Evolutionary conservation across 2,888 invertebrate genomes (phyloP).

Genomic region (Flexamia atlantica): DNA sequence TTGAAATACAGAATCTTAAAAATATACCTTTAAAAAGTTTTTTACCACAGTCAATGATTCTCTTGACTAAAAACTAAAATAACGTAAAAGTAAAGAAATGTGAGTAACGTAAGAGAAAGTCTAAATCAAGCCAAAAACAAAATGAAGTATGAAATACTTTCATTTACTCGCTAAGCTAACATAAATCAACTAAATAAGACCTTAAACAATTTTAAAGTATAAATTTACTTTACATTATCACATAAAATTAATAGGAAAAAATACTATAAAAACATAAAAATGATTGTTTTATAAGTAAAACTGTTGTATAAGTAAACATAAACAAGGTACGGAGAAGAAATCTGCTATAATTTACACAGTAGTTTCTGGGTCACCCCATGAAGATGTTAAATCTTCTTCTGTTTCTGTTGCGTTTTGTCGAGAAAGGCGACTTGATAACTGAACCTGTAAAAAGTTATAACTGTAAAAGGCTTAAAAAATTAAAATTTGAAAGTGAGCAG

Average conservation of each 20-base stretch:
- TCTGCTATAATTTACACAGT: constrained; percentile 50
- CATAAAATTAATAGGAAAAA: neutral
- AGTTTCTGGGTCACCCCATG: constrained; percentile 63
- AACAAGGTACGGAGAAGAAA: neutral
- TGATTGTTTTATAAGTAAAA: constrained; percentile 1
- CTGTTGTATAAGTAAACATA: neutral
- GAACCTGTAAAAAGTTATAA: neutral
- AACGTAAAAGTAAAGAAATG: too few relatives aligned
- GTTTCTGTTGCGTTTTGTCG: constrained; percentile 60
- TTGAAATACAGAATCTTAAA: too few relatives aligned
- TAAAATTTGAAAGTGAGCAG: too few relatives aligned
- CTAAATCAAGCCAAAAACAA: neutral
- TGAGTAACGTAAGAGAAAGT: too few relatives aligned
- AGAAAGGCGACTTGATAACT: constrained; percentile 24
- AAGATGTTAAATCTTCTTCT: constrained; percentile 49
- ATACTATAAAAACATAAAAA: constrained; percentile 9
- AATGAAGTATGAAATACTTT: neutral
- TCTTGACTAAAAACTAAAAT: too few relatives aligned
- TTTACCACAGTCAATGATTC: too few relatives aligned
- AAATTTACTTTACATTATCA: constrained; percentile 7
- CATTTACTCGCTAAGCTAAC: neutral
- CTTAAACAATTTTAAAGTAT: neutral
- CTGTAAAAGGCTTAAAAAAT: too few relatives aligned
- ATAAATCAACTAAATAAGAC: neutral
- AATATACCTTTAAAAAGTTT: too few relatives aligned